These are phyloP conservation scores for Drosophila buzzatii DNA, from an alignment of 2,888 invertebrate genomes.

Conservation along the genomic window DNA sequence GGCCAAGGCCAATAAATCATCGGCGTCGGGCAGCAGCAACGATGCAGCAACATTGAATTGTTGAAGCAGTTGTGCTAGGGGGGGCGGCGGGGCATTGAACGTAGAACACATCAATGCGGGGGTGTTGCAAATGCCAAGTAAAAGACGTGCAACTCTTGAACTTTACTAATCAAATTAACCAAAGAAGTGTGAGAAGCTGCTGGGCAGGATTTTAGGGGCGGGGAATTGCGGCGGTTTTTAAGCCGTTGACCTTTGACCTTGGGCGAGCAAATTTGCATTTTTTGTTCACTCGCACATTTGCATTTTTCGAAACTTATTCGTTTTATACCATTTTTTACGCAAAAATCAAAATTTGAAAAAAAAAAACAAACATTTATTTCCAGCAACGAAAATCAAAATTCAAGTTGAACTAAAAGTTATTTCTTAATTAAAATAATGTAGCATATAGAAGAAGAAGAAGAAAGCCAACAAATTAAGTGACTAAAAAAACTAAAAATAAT, in stretches of 20 bases:
- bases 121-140: neutral
- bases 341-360: neutral
- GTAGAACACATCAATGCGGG: neutral
- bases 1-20: constrained; percentile 38
- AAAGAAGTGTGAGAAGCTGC: constrained; percentile 46
- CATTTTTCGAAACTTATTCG: constrained; percentile 53
- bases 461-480: constrained; percentile 38
- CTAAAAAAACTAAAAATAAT: constrained; percentile 48
- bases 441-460: constrained; percentile 17
- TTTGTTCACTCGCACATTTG: constrained; percentile 9
- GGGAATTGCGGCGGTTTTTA: neutral
- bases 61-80: constrained; percentile 16
- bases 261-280: constrained; percentile 12
- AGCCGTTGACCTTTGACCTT: constrained; percentile 26
- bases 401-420: constrained; percentile 43
- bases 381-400: constrained; percentile 63
- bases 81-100: neutral
- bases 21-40: constrained; percentile 38
- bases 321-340: constrained; percentile 1
- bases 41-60: constrained; percentile 49
- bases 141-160: constrained; percentile 34
- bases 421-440: constrained; percentile 42
- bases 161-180: constrained; percentile 74
- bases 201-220: too few species aligned
- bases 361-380: constrained; percentile 39